Evolutionary conservation across 1,140 invertebrate genomes (phyloP), one percentile per base, ranked within the genome.

Genomic region (Campoletis sonorensis): DNA sequence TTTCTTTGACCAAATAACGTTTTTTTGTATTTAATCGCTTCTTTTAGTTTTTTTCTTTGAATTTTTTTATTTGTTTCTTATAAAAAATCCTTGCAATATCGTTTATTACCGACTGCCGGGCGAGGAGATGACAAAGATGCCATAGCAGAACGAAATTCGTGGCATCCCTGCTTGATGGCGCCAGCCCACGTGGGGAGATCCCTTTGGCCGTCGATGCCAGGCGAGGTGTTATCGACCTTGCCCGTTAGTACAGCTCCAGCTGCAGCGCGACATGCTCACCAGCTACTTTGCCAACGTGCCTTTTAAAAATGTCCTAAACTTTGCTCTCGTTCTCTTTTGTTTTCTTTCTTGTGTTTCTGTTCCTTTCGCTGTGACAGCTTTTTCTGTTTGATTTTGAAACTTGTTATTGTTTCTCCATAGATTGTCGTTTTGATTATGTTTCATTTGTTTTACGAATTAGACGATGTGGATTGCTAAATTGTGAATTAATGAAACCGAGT

Each of bases 151-250:
- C 81, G 61, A 61, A 82, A 79, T 54, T 49, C 54, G 10, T 45
- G 51, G 27, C 58, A 4, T 82, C 33, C 75, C 75, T 82, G 76
- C 67, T 70, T 33, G 90, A 88, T 90, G 89, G 90, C 88, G 90
- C 90, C 88, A 91, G 87, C 71, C 80, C 88, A 88, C 84, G 84
- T 80, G 51, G 30, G 37, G 23, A n/a, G 37, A 26, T 37, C 51
- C 51, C 75, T n/a, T n/a, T 16, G 10, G 80, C 81, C 68, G 79
- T 80, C 37, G 81, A 83, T 77, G 82, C 78, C 23, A n/a, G 68
- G 82, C 77, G 83, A 84, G 67, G 18, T 18, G 83, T 84, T 86
- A 84, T 86, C 83, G 85, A 85, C 82, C 84, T 81, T 79, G 4
- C 21, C 27, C 4, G 67, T 4, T 70, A 33, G 15, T 70, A n/a